Conservation (phyloP, 2,888 invertebrate genomes). For the Lochmaea crataegi region DNA sequence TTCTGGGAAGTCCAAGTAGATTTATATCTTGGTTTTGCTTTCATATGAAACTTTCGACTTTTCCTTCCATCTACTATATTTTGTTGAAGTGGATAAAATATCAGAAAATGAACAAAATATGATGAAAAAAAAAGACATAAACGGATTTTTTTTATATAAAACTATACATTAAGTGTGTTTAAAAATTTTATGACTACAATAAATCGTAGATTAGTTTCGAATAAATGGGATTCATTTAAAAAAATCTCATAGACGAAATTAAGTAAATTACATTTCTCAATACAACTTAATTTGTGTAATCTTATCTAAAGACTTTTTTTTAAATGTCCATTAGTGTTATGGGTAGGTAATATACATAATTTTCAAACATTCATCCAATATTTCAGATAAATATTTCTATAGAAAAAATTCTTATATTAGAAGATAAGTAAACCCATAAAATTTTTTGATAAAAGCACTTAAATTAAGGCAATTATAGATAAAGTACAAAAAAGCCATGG, state of each 20-base stretch:
- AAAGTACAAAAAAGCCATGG: neutral
- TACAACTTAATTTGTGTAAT: neutral
- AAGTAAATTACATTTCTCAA: neutral
- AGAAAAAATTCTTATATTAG: neutral
- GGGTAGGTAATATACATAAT: neutral
- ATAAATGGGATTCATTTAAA: neutral
- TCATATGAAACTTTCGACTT: constrained; percentile 8
- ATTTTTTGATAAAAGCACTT: neutral
- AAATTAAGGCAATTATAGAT: constrained; percentile 1
- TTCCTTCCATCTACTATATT: neutral
- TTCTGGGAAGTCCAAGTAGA: constrained; percentile 6
- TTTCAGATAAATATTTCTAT: neutral
- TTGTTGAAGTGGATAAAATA: neutral
- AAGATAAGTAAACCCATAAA: neutral
- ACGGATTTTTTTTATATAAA: too few species aligned
- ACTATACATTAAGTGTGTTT: too few species aligned
- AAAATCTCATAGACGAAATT: neutral
- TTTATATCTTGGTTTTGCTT: constrained; percentile 16
- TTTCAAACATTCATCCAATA: neutral
- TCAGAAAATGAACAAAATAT: too few species aligned
- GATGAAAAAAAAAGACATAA: too few species aligned
- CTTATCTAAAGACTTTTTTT: neutral
- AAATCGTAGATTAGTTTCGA: neutral
- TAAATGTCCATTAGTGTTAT: neutral
- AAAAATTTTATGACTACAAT: neutral